A percentile compares a stretch with the other conserved stretches of the same genome.
These are phyloP conservation scores for Meandrina meandrites DNA, from an alignment of 92 coral and sea anemone genomes.

Conservation along the genomic window DNA sequence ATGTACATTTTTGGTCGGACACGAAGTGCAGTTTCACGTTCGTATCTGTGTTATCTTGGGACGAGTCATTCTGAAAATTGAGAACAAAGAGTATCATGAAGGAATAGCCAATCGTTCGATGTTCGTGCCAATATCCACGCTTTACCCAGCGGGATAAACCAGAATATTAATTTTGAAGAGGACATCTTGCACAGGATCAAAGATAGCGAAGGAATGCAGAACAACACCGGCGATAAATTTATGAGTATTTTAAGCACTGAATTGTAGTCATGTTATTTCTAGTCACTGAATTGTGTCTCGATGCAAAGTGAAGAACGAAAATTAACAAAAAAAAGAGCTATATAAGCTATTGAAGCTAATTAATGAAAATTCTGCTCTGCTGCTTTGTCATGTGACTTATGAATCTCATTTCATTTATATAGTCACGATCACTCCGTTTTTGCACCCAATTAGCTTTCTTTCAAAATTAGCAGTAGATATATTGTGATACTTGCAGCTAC, in stretches of 20 bases:
- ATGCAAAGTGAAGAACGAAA: background rate
- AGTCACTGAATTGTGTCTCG: background rate
- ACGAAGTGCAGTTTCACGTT: background rate
- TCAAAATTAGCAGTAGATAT: background rate
- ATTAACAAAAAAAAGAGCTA: no score
- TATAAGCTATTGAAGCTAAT: background rate
- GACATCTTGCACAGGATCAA: background rate
- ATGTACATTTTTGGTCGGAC: background rate
- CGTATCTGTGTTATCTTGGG: background rate
- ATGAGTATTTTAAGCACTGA: background rate
- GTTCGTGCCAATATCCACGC: conserved; percentile 1
- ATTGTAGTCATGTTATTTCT: background rate
- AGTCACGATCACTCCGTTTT: background rate
- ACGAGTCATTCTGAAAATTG: background rate
- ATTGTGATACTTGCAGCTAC: background rate
- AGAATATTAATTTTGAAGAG: background rate
- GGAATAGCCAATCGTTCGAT: background rate
- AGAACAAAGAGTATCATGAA: background rate
- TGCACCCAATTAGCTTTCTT: no score
- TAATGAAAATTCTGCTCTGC: background rate
- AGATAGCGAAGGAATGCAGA: background rate
- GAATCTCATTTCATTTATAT: background rate
- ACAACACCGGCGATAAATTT: background rate
- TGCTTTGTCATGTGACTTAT: background rate
- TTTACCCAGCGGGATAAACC: background rate